Percentiles rank a stretch among this genome's conserved stretches.
These are phyloP conservation scores for Drosophila lini DNA, from an alignment of 1,140 invertebrate species.

Conservation along the genomic window DNA sequence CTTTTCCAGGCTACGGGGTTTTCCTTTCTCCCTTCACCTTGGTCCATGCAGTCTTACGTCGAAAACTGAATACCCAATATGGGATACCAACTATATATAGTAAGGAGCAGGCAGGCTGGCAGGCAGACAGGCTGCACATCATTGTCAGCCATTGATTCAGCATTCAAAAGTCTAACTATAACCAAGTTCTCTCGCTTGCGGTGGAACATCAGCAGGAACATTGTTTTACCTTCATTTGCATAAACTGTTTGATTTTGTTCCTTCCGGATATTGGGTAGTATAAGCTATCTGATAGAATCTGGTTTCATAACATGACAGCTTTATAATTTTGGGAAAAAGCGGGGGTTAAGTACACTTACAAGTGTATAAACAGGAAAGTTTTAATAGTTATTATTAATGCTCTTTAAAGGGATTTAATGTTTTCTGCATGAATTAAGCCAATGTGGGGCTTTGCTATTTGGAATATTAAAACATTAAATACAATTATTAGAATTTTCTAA, in stretches of 20 bases:
- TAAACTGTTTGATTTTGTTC: constrained; percentile 26
- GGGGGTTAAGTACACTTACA: background rate
- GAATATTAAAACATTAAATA: too few species aligned
- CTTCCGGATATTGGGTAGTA: background rate
- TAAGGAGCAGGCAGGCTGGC: background rate
- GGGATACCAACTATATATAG: background rate
- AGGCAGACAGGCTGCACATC: constrained; percentile 33
- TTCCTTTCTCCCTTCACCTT: background rate
- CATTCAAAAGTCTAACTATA: constrained; percentile 17
- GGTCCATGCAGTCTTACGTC: background rate
- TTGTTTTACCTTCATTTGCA: constrained; percentile 29
- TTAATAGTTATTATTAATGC: background rate
- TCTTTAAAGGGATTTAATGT: too few species aligned
- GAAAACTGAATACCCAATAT: background rate
- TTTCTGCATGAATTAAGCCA: too few species aligned
- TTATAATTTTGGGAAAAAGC: background rate
- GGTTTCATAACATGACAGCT: background rate
- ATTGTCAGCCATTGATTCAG: constrained; percentile 40
- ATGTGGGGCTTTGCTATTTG: too few species aligned
- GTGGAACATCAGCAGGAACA: constrained; percentile 11
- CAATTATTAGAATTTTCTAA: too few species aligned
- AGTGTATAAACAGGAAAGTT: background rate
- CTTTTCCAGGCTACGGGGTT: constrained; percentile 13
- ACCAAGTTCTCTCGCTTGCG: constrained; percentile 3
- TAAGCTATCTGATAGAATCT: background rate